Conservation (phyloP, 2,797 vertebrate genomes). For the Helicolenus hilgendorfi region DNA sequence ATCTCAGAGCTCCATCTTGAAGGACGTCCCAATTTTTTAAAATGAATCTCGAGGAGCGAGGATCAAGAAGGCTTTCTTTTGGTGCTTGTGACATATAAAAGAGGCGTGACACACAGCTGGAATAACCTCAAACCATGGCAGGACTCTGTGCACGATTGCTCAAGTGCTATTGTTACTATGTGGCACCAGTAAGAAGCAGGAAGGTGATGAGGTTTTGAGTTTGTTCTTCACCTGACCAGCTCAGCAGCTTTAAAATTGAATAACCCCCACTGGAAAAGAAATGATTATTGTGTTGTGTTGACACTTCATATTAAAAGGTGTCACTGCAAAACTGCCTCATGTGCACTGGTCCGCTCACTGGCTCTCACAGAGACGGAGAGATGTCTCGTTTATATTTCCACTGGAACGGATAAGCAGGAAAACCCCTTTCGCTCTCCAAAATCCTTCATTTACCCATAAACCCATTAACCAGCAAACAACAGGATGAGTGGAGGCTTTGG, state of each 20-base stretch:
- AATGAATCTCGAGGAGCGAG: too few relatives aligned
- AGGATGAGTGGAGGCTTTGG: conserved; percentile 29
- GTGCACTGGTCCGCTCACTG: background rate
- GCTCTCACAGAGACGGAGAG: background rate
- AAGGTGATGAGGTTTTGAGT: background rate
- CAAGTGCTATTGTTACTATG: too few relatives aligned
- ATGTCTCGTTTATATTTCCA: background rate
- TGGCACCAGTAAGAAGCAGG: too few relatives aligned
- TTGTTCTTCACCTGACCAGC: background rate
- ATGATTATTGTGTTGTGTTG: background rate
- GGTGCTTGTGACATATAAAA: too few relatives aligned
- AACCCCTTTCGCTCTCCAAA: background rate
- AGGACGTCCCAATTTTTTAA: too few relatives aligned
- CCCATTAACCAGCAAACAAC: conserved; percentile 1
- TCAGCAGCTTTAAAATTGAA: too few relatives aligned
- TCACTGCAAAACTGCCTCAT: background rate
- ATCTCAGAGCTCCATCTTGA: too few relatives aligned
- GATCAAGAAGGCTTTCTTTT: too few relatives aligned
- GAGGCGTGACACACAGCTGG: too few relatives aligned
- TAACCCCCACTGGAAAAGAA: background rate
- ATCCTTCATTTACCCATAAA: background rate
- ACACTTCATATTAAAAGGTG: background rate
- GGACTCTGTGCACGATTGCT: background rate
- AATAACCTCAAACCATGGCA: too few relatives aligned
- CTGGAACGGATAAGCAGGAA: background rate